phyloP scores from a whole-genome alignment of 2,113 vertebrate genomes.

The Halichoeres trimaculatus region DNA sequence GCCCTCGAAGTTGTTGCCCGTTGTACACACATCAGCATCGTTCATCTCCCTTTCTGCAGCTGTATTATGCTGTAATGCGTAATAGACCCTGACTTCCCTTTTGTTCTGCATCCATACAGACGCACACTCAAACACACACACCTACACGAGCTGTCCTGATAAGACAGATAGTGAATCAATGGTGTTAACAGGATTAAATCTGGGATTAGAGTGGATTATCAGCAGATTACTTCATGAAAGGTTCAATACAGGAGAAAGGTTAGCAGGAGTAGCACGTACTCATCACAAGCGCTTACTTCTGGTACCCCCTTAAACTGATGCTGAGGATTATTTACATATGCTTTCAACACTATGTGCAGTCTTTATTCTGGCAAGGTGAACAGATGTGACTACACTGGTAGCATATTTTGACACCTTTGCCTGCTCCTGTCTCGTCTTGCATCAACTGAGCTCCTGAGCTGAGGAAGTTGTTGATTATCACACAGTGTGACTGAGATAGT shows the following conservation, averaged over 20 bases:
- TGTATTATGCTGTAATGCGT: conserved; percentile 16
- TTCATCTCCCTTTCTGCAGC: conserved; percentile 3
- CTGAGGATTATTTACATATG: conserved; percentile 3
- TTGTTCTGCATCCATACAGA: background rate
- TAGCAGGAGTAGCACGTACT: conserved; percentile 14
- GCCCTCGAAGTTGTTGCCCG: background rate
- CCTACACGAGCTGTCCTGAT: conserved; percentile 35
- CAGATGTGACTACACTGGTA: background rate
- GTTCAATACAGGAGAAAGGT: conserved; percentile 60
- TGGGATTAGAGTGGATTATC: conserved; percentile 67
- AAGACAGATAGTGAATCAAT: conserved; percentile 42
- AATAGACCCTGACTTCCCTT: conserved; percentile 15
- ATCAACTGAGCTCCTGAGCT: conserved; percentile 21
- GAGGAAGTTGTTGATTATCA: conserved; percentile 51
- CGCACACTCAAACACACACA: background rate
- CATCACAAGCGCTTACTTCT: conserved; percentile 11
- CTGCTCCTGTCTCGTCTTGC: conserved; percentile 7
- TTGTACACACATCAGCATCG: background rate
- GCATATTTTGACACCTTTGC: conserved; percentile 18
- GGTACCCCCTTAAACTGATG: conserved; percentile 5
- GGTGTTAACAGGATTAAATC: conserved; percentile 65
- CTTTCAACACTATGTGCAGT: background rate
- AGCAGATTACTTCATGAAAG: conserved; percentile 53
- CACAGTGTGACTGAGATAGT: conserved; percentile 23
- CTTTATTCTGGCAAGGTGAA: background rate